These are phyloP conservation scores for Drosophila ironensis DNA, from an alignment of 1,140 invertebrate genomes.

Conservation along the genomic window DNA sequence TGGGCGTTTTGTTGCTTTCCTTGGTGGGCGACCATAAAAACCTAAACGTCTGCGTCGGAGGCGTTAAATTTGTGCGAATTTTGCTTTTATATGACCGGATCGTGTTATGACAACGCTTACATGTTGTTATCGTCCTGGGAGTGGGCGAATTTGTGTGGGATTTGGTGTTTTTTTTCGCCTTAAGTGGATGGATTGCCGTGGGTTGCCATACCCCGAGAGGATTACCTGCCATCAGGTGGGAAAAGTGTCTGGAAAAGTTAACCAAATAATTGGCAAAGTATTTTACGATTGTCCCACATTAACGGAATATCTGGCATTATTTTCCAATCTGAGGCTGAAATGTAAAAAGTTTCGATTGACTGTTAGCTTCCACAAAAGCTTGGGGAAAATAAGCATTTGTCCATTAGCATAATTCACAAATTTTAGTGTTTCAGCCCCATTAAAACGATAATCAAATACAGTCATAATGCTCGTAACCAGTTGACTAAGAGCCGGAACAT, in stretches of 20 bases:
- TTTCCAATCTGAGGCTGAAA: no score
- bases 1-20: neutral
- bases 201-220: neutral
- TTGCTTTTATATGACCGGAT: conserved; percentile 66
- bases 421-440: no score
- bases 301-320: no score
- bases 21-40: conserved; percentile 46
- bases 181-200: conserved; percentile 37
- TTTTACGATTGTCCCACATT: conserved; percentile 2
- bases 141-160: neutral
- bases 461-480: neutral
- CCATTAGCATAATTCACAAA: no score
- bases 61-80: conserved; percentile 64
- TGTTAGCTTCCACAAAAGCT: no score
- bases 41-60: conserved; percentile 50
- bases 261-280: conserved; percentile 3
- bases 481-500: neutral
- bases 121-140: conserved; percentile 51
- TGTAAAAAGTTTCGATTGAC: no score
- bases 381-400: no score
- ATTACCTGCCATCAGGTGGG: neutral
- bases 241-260: neutral
- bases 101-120: conserved; percentile 69
- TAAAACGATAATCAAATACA: no score
- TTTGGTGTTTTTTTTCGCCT: neutral